phyloP scores from a whole-genome alignment of 2,888 invertebrate genomes.

The Papilio demoleus region DNA sequence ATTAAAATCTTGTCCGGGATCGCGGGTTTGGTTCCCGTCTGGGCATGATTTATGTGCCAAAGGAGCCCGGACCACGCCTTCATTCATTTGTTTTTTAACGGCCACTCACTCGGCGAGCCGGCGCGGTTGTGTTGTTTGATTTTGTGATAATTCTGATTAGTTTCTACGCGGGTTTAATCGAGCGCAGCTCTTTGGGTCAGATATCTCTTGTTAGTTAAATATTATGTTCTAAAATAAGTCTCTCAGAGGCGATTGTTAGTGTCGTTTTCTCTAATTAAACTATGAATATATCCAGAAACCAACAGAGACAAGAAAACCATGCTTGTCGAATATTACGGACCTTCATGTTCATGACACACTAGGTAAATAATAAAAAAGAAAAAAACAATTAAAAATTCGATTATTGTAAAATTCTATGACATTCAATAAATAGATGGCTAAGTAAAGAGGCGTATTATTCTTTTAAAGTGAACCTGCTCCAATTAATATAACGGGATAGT shows the following conservation, averaged over 20 bases:
- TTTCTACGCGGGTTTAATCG: slow-evolving; percentile 77
- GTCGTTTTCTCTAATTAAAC: background rate
- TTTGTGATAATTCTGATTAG: slow-evolving; percentile 79
- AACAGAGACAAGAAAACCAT: no score
- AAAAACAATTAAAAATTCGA: no score
- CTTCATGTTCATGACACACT: no score
- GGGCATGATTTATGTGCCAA: slow-evolving; percentile 73
- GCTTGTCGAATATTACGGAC: no score
- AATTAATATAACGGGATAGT: no score
- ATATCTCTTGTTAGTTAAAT: slow-evolving; percentile 46
- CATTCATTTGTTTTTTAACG: slow-evolving; percentile 80
- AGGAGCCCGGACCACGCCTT: slow-evolving; percentile 68
- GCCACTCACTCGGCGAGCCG: slow-evolving; percentile 47
- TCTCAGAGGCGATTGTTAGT: slow-evolving; percentile 33
- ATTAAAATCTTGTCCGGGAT: slow-evolving; percentile 75
- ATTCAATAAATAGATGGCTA: no score
- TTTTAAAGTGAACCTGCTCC: no score
- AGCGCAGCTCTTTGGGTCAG: slow-evolving; percentile 49
- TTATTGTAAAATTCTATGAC: no score
- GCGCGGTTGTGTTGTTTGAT: slow-evolving; percentile 64
- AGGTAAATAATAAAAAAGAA: no score
- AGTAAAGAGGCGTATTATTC: no score
- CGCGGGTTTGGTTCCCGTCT: slow-evolving; percentile 67
- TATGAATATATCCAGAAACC: no score
- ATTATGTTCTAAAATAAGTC: slow-evolving; percentile 40